These are phyloP conservation scores for Rhipidura dahli DNA, from an alignment of 2,113 vertebrate genomes.

Conservation along the genomic window DNA sequence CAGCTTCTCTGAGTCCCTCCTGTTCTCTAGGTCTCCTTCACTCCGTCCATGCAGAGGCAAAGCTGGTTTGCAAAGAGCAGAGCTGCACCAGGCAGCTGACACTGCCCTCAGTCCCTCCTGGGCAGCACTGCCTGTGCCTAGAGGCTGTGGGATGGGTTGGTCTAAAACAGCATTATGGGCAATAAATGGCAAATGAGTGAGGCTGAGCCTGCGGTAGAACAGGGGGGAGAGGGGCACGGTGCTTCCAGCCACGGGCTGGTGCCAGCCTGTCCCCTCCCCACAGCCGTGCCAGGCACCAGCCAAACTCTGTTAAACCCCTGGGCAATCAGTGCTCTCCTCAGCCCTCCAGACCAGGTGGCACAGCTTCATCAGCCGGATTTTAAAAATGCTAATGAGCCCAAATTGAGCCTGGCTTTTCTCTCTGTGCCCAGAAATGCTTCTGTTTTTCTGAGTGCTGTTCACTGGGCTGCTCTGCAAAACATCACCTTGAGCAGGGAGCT, in stretches of 20 bases:
- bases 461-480: neutral
- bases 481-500: neutral
- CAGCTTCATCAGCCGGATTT: neutral
- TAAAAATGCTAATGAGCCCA: neutral
- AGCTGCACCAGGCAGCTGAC: neutral
- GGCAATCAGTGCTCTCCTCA: neutral
- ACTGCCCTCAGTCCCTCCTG: neutral
- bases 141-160: neutral
- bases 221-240: fast-evolving
- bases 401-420: neutral
- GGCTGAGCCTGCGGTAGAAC: neutral
- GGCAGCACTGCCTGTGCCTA: neutral
- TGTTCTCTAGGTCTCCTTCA: neutral
- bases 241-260: neutral
- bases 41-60: neutral
- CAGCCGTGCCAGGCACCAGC: neutral
- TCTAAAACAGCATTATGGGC: fast-evolving
- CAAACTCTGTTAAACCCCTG: fast-evolving
- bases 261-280: neutral
- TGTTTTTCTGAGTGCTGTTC: neutral
- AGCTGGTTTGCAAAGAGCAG: neutral
- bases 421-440: neutral
- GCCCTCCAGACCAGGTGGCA: neutral
- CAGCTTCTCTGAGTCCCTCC: neutral
- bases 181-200: neutral